Base-by-base conservation (phyloP, 2,888 invertebrate species). In the Synergus itoensis region DNA sequence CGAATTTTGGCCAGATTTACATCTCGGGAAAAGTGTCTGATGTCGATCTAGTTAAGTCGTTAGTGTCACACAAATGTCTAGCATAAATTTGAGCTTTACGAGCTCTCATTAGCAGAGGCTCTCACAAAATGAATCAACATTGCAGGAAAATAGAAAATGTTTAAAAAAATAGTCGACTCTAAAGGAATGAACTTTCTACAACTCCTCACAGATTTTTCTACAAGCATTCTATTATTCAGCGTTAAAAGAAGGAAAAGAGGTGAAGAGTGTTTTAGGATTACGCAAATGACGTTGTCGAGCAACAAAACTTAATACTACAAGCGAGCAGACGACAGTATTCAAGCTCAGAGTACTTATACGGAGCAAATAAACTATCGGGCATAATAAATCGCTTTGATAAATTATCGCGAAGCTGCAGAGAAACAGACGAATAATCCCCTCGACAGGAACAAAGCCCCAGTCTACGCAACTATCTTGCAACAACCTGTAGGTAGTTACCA, bases 401-500 rank as follows among this genome's bases (percentile, higher is more conserved):
- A 67, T 67, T 67, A 67, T 67, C 43, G 67, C 67, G 67, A 67
- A 67, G 67, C 45, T 43, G 45, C 67, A 41, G 67, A 67, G 67
- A 67, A 67, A 67, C 67, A 67, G 67, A 67, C 43, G 67, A 67
- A 67, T 67, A 67, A 67, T 67, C 67, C 43, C 43, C 43, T 43
- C 43, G 43, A 67, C 67, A 67, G 67, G 21, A 67, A 67, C 67
- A 67, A 67, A 67, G 67, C 67, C 43, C 43, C 41, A 43, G 67
- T 45, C 67, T 43, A n/a, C 18, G 67, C 21, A 67, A 67, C 21
- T 21, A 67, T 45, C 67, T 45, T 67, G 28, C 83, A 81, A 80
- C 83, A 81, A 83, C 80, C 81, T 81, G 83, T 80, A 60, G 79
- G 67, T 60, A 76, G 76, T 64, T 78, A 62, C 60, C 63, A 64